Conservation (phyloP, 2,888 invertebrate genomes). For the Mythimna lalbum region DNA sequence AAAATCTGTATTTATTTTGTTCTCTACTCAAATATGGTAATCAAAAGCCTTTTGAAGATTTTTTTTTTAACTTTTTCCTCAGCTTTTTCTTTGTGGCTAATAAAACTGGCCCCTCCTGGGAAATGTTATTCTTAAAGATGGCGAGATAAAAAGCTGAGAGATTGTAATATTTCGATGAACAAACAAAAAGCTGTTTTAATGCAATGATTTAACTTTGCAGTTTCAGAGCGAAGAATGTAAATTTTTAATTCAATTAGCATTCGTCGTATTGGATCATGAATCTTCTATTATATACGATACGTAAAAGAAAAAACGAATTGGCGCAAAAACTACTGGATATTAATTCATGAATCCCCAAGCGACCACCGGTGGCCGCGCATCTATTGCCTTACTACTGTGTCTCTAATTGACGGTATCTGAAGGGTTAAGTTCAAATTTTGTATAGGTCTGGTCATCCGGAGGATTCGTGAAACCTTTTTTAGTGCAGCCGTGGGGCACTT, state of each 20-base stretch:
- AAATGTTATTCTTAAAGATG: conserved; percentile 51
- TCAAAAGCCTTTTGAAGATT: conserved; percentile 43
- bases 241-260: background rate
- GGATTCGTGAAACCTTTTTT: too few species aligned
- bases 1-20: conserved; percentile 22
- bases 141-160: conserved; percentile 30
- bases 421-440: too few species aligned
- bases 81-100: conserved; percentile 43
- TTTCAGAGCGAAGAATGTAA: background rate
- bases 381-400: too few species aligned
- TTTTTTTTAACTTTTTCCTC: conserved; percentile 19
- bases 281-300: background rate
- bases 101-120: conserved; percentile 49
- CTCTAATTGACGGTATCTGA: too few species aligned
- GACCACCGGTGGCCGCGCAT: too few species aligned
- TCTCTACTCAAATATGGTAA: conserved; percentile 47
- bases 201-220: background rate
- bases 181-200: conserved; percentile 22
- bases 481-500: too few species aligned
- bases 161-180: conserved; percentile 34
- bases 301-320: too few species aligned
- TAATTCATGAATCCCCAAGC: too few species aligned
- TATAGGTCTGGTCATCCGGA: too few species aligned
- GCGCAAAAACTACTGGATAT: too few species aligned
- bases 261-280: background rate